Base-by-base conservation (phyloP, 1,140 invertebrate species). In the Popillia japonica region DNA sequence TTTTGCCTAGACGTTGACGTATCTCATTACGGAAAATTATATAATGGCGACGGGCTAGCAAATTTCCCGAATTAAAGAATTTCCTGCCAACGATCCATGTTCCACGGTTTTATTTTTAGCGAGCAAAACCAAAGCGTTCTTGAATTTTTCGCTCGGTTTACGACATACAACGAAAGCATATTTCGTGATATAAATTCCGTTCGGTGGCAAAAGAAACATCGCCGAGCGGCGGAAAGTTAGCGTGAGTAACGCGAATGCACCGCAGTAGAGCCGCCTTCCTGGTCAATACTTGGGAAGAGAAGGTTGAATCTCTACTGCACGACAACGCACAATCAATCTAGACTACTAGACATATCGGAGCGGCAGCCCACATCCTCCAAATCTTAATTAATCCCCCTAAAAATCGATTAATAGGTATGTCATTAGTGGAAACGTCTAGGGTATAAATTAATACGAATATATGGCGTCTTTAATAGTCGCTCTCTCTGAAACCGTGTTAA, bases 251-350 rank as follows among this genome's bases (percentile, higher is more conserved):
- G 77, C 75, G 73, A 80, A 76, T 79, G 77, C 74, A 75, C 42
- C 75, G 78, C 77, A 48, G 27, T 34, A 34, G 27, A 34, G 27
- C 44, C 44, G 61, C 27, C 61, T 68, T 34, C 22, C 27, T 68
- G 61, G 61, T 68, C 61, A 68, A 68, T 68, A 34, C 8, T 20
- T 23, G 61, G 11, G 61, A 34, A 27, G 61, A 17, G 20, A 34
- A 68, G 2, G 27, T 34, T 34, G 27, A 34, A 27, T 10, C 20
- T 68, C 78, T 78, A 75, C 73, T 61, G 72, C 79, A 80, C 79
- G 79, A 79, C 79, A 80, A 80, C 79, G 78, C 79, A 80, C 79
- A 79, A 80, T 80, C 79, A 80, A 80, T 80, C 79, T 80, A 77
- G 40, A 72, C 42, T 34, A 22, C 42, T 72, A 68, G 61, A 68